Evolutionary conservation across 2,888 invertebrate genomes (phyloP), one percentile per base, ranked within the genome.

Genomic region (Cephus spinipes): DNA sequence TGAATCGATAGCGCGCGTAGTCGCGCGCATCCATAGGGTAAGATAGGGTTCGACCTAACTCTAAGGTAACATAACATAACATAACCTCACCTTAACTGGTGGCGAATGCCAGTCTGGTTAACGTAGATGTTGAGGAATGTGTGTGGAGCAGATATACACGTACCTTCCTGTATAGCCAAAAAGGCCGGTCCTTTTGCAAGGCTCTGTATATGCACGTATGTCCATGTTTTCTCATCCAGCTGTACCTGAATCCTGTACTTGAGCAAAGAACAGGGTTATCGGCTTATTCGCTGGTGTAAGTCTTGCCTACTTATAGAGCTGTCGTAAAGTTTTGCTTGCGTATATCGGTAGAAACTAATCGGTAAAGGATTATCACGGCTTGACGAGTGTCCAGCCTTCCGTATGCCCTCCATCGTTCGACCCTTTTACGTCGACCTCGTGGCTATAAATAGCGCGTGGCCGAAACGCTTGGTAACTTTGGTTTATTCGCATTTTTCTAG

Each of bases 331-430:
- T 83, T 84, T 85, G 82, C 83, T 82, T 81, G 81, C 83, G 81
- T 81, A 85, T 86, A 81, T 85, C 87, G 85, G 84, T 87, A 84
- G 84, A 84, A 85, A 87, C 87, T 88, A 87, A 88, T 88, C 84
- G 87, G 85, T 83, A 88, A 88, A 88, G 87, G 87, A 87, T 87
- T 88, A 87, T 86, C 83, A 87, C 88, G 87, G 86, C 83, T 87
- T 87, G 87, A 81, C 85, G 88, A 83, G 84, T 88, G 82, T 87
- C 85, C 88, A 88, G 86, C 86, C 88, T 87, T 87, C 86, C 88
- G 84, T 85, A 71, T 71, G 71, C 71, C 71, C 32, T 71, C 32
- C 71, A 33, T 71, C 32, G 33, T 71, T 71, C 71, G 71, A 71
- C 71, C 71, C 32, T 33, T 71, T 71, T 71, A 31, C 32, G 12